phyloP scores from a whole-genome alignment of 2,888 invertebrate genomes.

The Polyommatus icarus region DNA sequence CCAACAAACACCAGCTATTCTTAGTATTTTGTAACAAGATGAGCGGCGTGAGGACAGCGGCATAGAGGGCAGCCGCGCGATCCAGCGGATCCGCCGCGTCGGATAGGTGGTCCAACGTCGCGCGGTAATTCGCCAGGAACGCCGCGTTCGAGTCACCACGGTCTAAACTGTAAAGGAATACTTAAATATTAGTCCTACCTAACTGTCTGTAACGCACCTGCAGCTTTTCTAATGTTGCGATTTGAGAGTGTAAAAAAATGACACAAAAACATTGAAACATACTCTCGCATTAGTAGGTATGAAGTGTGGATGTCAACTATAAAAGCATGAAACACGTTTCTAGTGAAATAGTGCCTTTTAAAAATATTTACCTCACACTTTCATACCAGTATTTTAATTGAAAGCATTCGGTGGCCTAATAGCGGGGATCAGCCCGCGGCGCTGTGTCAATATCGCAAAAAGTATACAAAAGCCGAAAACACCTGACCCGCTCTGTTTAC shows the following conservation, averaged over 20 bases:
- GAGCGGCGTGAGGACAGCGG: conserved; percentile 60
- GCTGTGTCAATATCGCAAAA: conserved; percentile 9
- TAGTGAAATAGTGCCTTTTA: not conserved
- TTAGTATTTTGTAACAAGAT: conserved; percentile 65
- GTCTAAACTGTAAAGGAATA: conserved; percentile 55
- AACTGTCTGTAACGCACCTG: too few relatives aligned
- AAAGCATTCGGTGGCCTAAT: not conserved
- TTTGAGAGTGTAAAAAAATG: too few relatives aligned
- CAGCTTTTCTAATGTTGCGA: too few relatives aligned
- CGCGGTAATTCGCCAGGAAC: conserved; percentile 63
- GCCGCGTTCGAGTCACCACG: conserved; percentile 62
- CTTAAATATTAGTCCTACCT: too few relatives aligned
- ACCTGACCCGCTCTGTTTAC: conserved; percentile 29
- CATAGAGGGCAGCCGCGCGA: conserved; percentile 64
- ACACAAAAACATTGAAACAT: too few relatives aligned
- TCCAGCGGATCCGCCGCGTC: conserved; percentile 60
- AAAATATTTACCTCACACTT: not conserved
- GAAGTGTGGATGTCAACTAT: too few relatives aligned
- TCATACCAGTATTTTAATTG: not conserved
- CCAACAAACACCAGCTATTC: conserved; percentile 68
- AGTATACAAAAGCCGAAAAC: conserved; percentile 30
- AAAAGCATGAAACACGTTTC: too few relatives aligned
- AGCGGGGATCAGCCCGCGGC: conserved; percentile 12
- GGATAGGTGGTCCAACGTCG: conserved; percentile 60
- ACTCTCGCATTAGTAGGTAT: too few relatives aligned